These are phyloP conservation scores for Drosophila arawakana DNA, from an alignment of 1,140 invertebrate species.

Conservation along the genomic window DNA sequence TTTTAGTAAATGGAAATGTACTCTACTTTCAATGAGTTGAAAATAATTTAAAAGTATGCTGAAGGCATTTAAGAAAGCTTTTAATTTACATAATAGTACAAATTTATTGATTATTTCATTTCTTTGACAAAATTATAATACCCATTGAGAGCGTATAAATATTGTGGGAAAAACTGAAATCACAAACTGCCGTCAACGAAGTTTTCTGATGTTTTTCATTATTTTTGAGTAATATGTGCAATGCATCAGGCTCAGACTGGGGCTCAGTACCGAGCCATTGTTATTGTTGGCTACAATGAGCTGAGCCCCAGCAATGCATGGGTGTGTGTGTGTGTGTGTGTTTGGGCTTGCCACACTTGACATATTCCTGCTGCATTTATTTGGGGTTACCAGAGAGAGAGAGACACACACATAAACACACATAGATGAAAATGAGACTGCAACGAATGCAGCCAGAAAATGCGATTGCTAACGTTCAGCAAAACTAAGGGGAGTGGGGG, in stretches of 20 bases:
- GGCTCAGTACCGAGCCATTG: constrained; percentile 27
- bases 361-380: constrained; percentile 76
- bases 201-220: constrained; percentile 52
- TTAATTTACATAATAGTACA: too few relatives aligned
- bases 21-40: too few relatives aligned
- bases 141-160: neutral
- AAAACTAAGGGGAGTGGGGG: neutral
- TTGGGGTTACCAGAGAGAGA: constrained; percentile 56
- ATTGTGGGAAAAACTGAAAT: constrained; percentile 27
- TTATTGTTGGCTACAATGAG: constrained; percentile 37
- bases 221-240: constrained; percentile 75
- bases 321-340: constrained; percentile 22
- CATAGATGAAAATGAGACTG: constrained; percentile 16
- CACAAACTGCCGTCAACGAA: constrained; percentile 46
- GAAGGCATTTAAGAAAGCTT: too few relatives aligned
- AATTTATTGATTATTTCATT: too few relatives aligned
- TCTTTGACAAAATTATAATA: too few relatives aligned
- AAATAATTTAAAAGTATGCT: too few relatives aligned
- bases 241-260: constrained; percentile 73
- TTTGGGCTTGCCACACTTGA: constrained; percentile 51
- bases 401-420: neutral
- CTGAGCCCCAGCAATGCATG: constrained; percentile 17
- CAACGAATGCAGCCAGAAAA: constrained; percentile 17
- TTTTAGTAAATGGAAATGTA: too few relatives aligned
- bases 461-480: constrained; percentile 24